Evolutionary conservation across 92 coral and sea anemone genomes (phyloP).

Genomic region (Heteractis magnifica): DNA sequence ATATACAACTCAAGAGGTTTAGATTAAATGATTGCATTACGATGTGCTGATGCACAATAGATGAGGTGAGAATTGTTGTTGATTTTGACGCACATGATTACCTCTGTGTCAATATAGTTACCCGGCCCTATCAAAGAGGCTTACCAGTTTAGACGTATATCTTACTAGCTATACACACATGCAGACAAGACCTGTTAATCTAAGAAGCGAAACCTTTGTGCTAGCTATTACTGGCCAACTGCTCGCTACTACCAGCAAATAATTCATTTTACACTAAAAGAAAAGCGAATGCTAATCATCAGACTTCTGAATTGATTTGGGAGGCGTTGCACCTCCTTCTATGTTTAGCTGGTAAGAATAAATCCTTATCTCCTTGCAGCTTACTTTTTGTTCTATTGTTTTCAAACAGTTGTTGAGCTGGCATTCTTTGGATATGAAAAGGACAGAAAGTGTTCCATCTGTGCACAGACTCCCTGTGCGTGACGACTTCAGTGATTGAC

Average conservation of each 20-base stretch:
- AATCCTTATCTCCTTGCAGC: not conserved
- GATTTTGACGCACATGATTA: slow-evolving; percentile 16
- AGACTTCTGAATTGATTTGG: not conserved
- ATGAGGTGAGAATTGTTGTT: not conserved
- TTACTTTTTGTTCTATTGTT: not conserved
- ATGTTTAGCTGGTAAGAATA: not conserved
- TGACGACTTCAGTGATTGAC: not conserved
- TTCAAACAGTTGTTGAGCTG: not conserved
- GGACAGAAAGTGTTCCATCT: slow-evolving; percentile 1
- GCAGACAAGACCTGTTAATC: not conserved
- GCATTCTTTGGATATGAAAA: slow-evolving; percentile 1
- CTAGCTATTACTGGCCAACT: not conserved
- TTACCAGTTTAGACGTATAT: slow-evolving; percentile 4
- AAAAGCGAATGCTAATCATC: not conserved
- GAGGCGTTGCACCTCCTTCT: not conserved
- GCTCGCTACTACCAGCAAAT: not conserved
- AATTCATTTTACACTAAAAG: not conserved
- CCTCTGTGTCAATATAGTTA: slow-evolving; percentile 10
- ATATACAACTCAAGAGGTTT: slow-evolving; percentile 29
- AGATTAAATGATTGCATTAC: slow-evolving; percentile 33
- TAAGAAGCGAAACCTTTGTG: not conserved
- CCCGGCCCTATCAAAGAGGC: slow-evolving; percentile 5
- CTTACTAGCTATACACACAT: slow-evolving; percentile 8
- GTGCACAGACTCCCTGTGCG: not conserved
- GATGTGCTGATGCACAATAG: slow-evolving; percentile 19